Evolutionary conservation across 2,797 vertebrate species (phyloP).

Genomic region (Acipenser transmontanus): DNA sequence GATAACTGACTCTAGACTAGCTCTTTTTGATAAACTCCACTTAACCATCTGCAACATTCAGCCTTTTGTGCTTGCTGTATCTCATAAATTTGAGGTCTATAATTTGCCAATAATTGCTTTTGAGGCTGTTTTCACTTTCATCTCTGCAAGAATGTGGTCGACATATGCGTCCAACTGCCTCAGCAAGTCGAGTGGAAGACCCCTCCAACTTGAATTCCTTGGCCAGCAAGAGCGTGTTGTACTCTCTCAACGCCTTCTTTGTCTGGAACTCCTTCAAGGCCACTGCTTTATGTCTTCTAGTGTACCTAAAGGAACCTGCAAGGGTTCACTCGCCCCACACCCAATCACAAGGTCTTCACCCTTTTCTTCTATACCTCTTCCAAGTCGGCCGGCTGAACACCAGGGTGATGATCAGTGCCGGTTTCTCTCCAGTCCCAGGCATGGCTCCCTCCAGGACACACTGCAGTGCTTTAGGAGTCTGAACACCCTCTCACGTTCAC

Average conservation of each 20-base stretch:
- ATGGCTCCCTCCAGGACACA: slow-evolving; percentile 90
- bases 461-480: slow-evolving; percentile 86
- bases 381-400: slow-evolving; percentile 86
- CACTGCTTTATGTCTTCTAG: slow-evolving; percentile 76
- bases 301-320: slow-evolving; percentile 74
- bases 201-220: slow-evolving; percentile 75
- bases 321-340: not conserved
- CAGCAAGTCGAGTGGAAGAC: slow-evolving; percentile 92
- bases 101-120: slow-evolving; percentile 1
- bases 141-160: not conserved
- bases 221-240: slow-evolving; percentile 68
- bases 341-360: slow-evolving; percentile 48
- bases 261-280: slow-evolving; percentile 76
- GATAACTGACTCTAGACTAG: too few species aligned
- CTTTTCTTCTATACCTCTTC: slow-evolving; percentile 83
- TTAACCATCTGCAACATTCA: too few species aligned
- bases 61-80: not conserved
- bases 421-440: slow-evolving; percentile 95
- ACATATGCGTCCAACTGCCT: slow-evolving; percentile 28
- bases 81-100: not conserved
- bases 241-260: slow-evolving; percentile 77
- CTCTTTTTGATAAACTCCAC: too few species aligned
- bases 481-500: slow-evolving; percentile 82
- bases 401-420: slow-evolving; percentile 81
- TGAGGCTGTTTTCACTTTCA: not conserved